Base-by-base conservation (phyloP, 2,113 vertebrate genomes). In the Austrofundulus limnaeus region DNA sequence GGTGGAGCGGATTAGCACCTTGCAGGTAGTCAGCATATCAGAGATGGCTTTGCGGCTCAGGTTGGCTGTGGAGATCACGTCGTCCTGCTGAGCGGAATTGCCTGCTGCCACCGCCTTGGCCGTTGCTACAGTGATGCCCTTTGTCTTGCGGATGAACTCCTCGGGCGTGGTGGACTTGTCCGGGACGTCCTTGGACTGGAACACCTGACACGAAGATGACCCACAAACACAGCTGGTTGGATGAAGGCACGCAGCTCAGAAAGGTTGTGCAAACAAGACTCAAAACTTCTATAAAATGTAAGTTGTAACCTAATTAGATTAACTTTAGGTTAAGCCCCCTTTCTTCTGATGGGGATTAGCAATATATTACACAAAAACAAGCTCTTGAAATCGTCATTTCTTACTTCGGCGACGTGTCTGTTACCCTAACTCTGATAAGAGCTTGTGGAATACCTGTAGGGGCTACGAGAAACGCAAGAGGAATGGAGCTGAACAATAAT, bases 81-180 rank as follows among this genome's bases (percentile, higher is more conserved):
- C 96, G 61, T 98, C 97, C 91, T 99, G 97, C 76, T 96, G 92
- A 72, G 95, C 94, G 0, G 97, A 99, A 91, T 99, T 99, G 51
- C 97, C 97, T 1, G 97, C 95, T n/a, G 97, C 97, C 69, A 99
- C 97, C 0, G 97, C 97, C 90, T 98, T 99, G 89, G 96, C 95
- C 1, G 97, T 99, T 75, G 97, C 97, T 78, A 92, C 91, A 81
- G 97, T 99, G 93, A 99, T 99, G 73, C 97, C 97, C 92, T 99
- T 99, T 31, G 96, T 99, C 95, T 98, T 98, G 55, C 96, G 94
- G 67, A 96, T 98, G 17, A 98, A 98, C 84, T 98, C 97, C 75
- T 99, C 97, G 10, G 97, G 97, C 59, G 95, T 93, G 51, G 95
- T 94, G 43, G 87, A 91, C 92, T 93, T 97, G 53, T 97, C 96